Evolutionary conservation across 2,113 vertebrate species (phyloP), one percentile per base, ranked within the genome.

Genomic region (Aptenodytes patagonicus): DNA sequence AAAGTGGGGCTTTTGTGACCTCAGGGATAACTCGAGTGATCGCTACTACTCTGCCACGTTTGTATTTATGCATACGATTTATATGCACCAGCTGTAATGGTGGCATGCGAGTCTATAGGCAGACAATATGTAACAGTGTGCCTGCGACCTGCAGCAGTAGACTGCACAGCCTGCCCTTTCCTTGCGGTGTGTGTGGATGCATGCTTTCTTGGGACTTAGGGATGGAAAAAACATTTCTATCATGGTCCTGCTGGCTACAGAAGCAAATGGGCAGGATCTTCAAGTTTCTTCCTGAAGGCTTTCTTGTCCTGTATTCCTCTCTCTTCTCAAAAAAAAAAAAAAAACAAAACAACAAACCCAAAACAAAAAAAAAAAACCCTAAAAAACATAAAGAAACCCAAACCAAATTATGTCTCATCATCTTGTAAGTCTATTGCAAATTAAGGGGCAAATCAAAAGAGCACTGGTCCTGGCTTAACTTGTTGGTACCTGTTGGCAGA

Each of bases 21-120:
- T 80, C 26, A 22, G 26, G 28, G 28, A 17, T 92, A 44, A 49
- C 46, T 76, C 3, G 0, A 38, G 3, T 26, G 26, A 71, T 80
- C 1, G 0, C 18, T 80, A 13, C 13, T 34, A 4, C 8, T 62
- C n/a, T 70, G 13, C 12, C 2, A 0, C 7, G 8, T 34, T 42
- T n/a, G 51, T 46, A 15, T 70, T 44, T 32, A 32, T 32, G 25
- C 12, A 18, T 6, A 21, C 5, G n/a, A 32, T 46, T 26, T 46
- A 5, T 11, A 12, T 8, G 25, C 13, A 31, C 13, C 17, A 31
- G 52, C 17, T 69, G 40, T 22, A 69, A 46, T 38, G 34, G 51
- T 49, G 46, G 36, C 12, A 29, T 36, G 13, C 3, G 36, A 54
- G 13, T 24, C n/a, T 49, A 13, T 2, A 66, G 24, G 51, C 40